phyloP scores from a whole-genome alignment of 1,140 invertebrate genomes.

The Eulimnadia texana region DNA sequence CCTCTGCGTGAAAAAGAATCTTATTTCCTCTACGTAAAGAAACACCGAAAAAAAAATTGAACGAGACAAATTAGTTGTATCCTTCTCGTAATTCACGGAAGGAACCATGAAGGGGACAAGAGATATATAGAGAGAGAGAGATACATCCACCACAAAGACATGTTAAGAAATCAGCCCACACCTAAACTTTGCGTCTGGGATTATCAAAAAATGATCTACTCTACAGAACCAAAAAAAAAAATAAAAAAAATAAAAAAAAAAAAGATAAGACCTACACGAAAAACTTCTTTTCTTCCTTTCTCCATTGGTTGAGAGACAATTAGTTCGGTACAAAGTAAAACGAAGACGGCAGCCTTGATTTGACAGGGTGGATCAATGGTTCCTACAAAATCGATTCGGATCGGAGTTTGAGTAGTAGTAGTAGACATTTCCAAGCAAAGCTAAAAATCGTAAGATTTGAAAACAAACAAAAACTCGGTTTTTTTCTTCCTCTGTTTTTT shows the following conservation, averaged over 20 bases:
- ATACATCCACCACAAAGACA: not conserved
- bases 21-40: not conserved
- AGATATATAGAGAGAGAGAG: not conserved
- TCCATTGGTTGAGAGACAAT: not conserved
- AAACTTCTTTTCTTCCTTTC: not conserved
- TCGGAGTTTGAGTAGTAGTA: not conserved
- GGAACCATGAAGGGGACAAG: no score
- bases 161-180: not conserved
- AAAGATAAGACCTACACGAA: not conserved
- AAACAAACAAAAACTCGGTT: no score
- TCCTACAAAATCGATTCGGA: no score
- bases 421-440: no score
- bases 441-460: no score
- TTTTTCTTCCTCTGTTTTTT: not conserved
- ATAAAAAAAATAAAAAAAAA: not conserved
- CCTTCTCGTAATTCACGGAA: no score
- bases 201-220: no score
- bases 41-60: not conserved
- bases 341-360: not conserved
- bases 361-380: not conserved
- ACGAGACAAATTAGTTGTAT: not conserved
- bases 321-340: no score
- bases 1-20: not conserved
- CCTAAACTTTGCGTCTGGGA: no score
- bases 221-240: not conserved